Conservation (phyloP, 2,888 invertebrate genomes). For the Patella depressa region DNA sequence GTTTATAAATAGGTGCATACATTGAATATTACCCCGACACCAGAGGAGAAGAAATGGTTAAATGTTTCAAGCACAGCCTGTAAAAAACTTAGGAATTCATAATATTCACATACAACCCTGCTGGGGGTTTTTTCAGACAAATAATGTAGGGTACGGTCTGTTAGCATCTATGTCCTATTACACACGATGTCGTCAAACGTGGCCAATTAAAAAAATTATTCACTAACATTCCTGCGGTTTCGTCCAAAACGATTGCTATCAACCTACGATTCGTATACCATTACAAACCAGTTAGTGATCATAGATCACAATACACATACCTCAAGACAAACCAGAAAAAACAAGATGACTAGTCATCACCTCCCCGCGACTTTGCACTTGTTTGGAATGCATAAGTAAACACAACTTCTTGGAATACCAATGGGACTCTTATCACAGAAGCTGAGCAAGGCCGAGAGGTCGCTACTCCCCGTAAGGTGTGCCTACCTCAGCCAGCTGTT, state of each 20-base stretch:
- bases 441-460: too few species aligned
- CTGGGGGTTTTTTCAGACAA: conserved; percentile 3
- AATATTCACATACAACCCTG: neutral
- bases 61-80: neutral
- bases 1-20: too few species aligned
- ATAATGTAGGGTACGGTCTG: neutral
- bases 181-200: conserved; percentile 8
- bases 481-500: too few species aligned
- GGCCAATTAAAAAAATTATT: conserved; percentile 7
- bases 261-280: conserved; percentile 12
- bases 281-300: conserved; percentile 14
- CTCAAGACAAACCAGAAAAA: neutral
- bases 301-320: conserved; percentile 14
- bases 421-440: too few species aligned
- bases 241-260: conserved; percentile 14
- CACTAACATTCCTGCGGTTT: conserved; percentile 5
- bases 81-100: neutral
- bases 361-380: too few species aligned
- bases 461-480: too few species aligned
- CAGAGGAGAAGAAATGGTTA: neutral
- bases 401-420: too few species aligned
- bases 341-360: neutral
- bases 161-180: conserved; percentile 9
- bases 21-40: too few species aligned
- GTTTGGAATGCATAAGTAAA: too few species aligned